Percentiles rank a stretch among this genome's conserved stretches.
Conservation (phyloP, 2,113 vertebrate species). For the Pterocles burchelli region DNA sequence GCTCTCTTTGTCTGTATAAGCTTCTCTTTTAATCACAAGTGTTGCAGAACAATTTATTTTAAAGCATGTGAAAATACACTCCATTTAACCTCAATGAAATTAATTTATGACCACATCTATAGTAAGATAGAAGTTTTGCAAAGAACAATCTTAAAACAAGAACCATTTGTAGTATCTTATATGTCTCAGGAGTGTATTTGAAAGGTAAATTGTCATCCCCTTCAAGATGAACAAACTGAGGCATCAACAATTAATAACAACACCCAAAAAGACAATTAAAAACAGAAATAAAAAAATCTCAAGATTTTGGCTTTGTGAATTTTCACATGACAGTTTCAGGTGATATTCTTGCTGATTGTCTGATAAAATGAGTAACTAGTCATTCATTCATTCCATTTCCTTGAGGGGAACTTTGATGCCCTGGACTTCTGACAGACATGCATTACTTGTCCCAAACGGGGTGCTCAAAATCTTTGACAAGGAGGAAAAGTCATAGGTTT, state of each 20-base stretch:
- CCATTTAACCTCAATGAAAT: not conserved
- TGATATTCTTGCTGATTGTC: not conserved
- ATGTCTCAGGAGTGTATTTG: not conserved
- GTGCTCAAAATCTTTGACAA: not conserved
- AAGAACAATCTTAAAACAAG: not conserved
- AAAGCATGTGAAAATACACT: not conserved
- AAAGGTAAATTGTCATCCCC: not conserved
- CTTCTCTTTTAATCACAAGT: not conserved
- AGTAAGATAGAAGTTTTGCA: not conserved
- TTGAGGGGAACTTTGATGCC: not conserved
- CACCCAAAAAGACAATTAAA: not conserved
- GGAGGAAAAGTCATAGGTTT: not conserved
- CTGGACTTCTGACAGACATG: not conserved
- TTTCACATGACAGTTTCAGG: not conserved
- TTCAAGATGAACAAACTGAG: not conserved
- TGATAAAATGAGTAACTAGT: not conserved
- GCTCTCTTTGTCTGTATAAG: not conserved
- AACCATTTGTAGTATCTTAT: not conserved
- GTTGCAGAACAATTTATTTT: not conserved
- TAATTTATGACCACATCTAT: not conserved
- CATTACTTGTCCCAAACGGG: rapidly evolving
- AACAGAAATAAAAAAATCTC: not conserved
- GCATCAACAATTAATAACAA: not conserved
- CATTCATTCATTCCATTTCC: not conserved
- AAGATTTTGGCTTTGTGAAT: not conserved